Base-by-base conservation (phyloP, 2,797 vertebrate species). In the Steatocranus sp. region DNA sequence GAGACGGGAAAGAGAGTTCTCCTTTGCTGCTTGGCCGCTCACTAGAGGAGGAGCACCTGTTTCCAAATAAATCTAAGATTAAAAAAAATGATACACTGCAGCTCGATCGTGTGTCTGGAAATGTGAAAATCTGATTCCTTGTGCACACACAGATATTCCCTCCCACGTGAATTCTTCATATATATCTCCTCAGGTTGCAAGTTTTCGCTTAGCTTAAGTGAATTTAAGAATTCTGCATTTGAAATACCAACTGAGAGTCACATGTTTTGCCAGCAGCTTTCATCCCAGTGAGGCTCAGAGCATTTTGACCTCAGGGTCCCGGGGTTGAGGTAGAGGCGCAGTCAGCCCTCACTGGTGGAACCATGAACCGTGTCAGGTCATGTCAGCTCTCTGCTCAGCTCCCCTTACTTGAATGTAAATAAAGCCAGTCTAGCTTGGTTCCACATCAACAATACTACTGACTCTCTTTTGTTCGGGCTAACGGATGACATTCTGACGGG, bases 31-130 rank as follows among this genome's bases (percentile, higher is more conserved):
- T 76, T 79, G 17, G 77, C 75, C 75, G 2, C 50, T 48, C 17
- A 48, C 68, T 4, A n/a, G 51, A 91, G 83, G 73, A 86, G 83
- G 78, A 89, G 87, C 94, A 96, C 94, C 94, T 96, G 94, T 93
- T 94, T 92, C 78, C 68, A 83, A 83, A 95, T 95, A 92, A 94
- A 95, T 95, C 94, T 92, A 86, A 79, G 84, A 90, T 92, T 25
- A 0, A 25, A 43, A 43, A 25, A 68, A 70, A 73, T 90, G 87
- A 93, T 88, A 85, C 87, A 84, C 81, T 87, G 82, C 74, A 81
- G 80, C 77, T 87, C 6, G 61, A 87, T 90, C 81, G 78, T 86
- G 76, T 83, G 87, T 88, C 92, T 91, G 63, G 83, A 93, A 93
- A 89, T 76, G 68, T 84, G 80, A 90, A 91, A 91, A 94, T 93